Conservation (phyloP, 64 coral and sea anemone species). For the Porites lutea region DNA sequence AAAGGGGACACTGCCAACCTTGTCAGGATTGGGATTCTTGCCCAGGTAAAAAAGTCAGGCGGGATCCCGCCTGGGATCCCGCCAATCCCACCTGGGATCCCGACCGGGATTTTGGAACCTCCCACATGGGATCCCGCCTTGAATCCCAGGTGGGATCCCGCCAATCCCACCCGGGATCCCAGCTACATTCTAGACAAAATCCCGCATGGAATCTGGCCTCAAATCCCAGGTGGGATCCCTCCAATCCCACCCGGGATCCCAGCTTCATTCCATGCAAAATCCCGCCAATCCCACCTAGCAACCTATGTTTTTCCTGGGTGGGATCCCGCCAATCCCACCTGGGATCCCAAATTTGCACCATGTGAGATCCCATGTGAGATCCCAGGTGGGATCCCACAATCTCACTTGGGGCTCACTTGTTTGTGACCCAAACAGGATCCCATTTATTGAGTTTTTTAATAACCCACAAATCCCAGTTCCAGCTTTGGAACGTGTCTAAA, state of each 20-base stretch:
- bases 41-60: not conserved
- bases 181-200: not conserved
- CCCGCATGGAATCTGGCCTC: too few species aligned
- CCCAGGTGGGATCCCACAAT: not conserved
- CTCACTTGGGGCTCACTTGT: not conserved
- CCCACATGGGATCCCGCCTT: not conserved
- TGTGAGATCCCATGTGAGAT: not conserved
- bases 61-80: not conserved
- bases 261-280: not conserved
- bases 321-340: too few species aligned
- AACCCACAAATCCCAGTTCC: not conserved
- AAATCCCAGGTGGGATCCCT: too few species aligned
- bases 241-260: too few species aligned
- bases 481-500: too few species aligned
- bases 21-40: not conserved
- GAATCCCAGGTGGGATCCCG: not conserved
- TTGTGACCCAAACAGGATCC: not conserved
- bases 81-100: not conserved
- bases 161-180: not conserved
- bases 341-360: not conserved
- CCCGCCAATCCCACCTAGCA: not conserved
- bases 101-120: not conserved
- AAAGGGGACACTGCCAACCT: not conserved
- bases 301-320: not conserved
- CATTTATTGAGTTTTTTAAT: not conserved